Evolutionary conservation across 2,888 invertebrate species (phyloP), one percentile per base, ranked within the genome.

Genomic region (Lysandra coridon): DNA sequence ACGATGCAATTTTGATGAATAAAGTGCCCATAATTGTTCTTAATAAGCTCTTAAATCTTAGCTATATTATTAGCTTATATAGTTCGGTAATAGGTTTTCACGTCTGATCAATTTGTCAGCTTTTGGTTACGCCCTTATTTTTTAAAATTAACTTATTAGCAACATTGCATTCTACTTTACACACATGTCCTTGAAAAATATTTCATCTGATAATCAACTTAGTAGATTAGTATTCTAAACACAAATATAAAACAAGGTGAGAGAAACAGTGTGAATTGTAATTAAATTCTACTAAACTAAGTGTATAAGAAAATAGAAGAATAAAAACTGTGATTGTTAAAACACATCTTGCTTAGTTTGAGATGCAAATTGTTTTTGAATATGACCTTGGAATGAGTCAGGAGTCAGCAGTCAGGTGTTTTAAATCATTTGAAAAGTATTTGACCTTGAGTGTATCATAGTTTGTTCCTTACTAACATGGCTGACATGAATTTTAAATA

Each of bases 361-460:
- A n/a, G 23, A 83, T 78, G 74, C 80, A 83, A 84, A 83, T 83
- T 79, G 75, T 81, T 82, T 78, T 44, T 80, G 79, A 90, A 78
- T 6, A 23, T 83, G 82, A 86, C 90, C 90, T 89, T 91, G 86
- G 83, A 84, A 82, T 83, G 80, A 23, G 75, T 75, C 12, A 60
- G 44, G 12, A 33, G 4, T 57, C 57, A 57, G 4, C 57, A 57
- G 17, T 57, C 57, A 17, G 17, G 44, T 64, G 53, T 78, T 74
- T 84, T 88, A 89, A 90, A 83, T 91, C 89, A 90, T 83, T 81
- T 83, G 78, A 83, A 78, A 82, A 81, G 78, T 80, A 88, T 88
- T 85, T 85, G 84, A 86, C 88, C 88, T 89, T 87, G 83, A 83
- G 53, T 78, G 84, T 81, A 83, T 84, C 82, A 82, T 83, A 81